Evolutionary conservation across 2,888 invertebrate species (phyloP).

Genomic region (Glyphotaelius pellucidus): DNA sequence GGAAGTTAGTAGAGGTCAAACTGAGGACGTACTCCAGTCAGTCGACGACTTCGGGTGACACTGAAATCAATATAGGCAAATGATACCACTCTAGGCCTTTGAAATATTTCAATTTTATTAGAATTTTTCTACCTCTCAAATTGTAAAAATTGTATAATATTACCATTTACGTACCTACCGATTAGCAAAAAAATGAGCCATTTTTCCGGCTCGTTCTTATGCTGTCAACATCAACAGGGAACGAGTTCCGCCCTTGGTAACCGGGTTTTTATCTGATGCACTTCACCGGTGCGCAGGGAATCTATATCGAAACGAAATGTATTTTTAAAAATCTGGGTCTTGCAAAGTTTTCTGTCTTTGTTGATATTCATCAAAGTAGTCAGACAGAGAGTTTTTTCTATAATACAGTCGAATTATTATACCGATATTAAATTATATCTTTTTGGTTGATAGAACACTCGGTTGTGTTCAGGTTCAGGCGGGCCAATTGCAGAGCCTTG

Average conservation of each 20-base stretch:
- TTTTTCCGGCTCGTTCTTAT: background rate
- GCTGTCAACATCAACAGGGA: no score
- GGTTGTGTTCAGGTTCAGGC: background rate
- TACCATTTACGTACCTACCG: background rate
- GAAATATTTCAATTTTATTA: no score
- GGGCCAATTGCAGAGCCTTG: constrained; percentile 11
- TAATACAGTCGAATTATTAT: no score
- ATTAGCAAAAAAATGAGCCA: background rate
- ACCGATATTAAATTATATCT: background rate
- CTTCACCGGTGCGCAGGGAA: background rate
- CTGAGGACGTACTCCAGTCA: no score
- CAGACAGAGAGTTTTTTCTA: no score
- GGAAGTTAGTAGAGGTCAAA: no score
- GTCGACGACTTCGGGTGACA: no score
- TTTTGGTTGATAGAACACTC: background rate
- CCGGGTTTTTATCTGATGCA: background rate
- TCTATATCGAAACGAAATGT: background rate
- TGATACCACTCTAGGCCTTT: no score
- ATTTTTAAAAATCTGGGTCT: background rate
- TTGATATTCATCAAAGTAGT: no score
- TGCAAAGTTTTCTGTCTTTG: background rate
- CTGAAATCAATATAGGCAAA: no score
- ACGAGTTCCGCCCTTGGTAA: background rate
- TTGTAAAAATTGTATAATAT: no score
- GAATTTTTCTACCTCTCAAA: no score